These are phyloP conservation scores for Sparus aurata DNA, from an alignment of 2,797 vertebrate species.

Conservation along the genomic window DNA sequence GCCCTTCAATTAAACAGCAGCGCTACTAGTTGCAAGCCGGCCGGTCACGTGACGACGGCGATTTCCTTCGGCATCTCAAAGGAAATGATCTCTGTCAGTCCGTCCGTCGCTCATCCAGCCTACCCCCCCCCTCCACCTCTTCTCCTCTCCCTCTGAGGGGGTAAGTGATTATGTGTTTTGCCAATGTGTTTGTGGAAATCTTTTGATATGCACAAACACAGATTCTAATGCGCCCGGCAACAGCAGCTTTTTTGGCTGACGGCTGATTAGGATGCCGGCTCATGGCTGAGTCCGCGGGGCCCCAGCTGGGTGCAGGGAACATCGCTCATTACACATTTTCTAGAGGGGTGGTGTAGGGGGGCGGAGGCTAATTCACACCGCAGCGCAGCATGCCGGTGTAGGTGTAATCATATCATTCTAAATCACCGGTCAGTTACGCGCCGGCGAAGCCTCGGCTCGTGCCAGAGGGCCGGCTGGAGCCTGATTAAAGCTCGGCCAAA, in stretches of 20 bases:
- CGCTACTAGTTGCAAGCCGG: background rate
- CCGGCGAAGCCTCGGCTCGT: slow-evolving; percentile 66
- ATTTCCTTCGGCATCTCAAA: slow-evolving; percentile 56
- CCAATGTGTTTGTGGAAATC: slow-evolving; percentile 80
- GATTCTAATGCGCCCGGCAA: slow-evolving; percentile 78
- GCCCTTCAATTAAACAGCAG: background rate
- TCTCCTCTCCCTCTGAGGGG: slow-evolving; percentile 56
- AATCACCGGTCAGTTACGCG: slow-evolving; percentile 84
- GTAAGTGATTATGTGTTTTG: slow-evolving; percentile 86
- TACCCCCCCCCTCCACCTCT: background rate
- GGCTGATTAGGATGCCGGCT: slow-evolving; percentile 88
- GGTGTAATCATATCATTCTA: slow-evolving; percentile 88
- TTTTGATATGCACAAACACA: slow-evolving; percentile 87
- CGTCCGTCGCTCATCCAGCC: slow-evolving; percentile 26
- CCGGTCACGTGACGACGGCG: slow-evolving; percentile 36
- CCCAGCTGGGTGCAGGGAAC: slow-evolving; percentile 87
- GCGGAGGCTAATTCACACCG: slow-evolving; percentile 76
- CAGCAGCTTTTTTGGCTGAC: slow-evolving; percentile 77
- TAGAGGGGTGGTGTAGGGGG: slow-evolving; percentile 28
- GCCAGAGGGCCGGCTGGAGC: slow-evolving; percentile 78
- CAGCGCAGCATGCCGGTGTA: slow-evolving; percentile 81
- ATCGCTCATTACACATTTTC: slow-evolving; percentile 87
- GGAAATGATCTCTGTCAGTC: slow-evolving; percentile 57
- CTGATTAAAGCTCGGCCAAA: slow-evolving; percentile 81
- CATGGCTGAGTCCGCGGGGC: slow-evolving; percentile 84